Base-by-base conservation (phyloP, 1,140 invertebrate species). In the Cyclina sinensis region DNA sequence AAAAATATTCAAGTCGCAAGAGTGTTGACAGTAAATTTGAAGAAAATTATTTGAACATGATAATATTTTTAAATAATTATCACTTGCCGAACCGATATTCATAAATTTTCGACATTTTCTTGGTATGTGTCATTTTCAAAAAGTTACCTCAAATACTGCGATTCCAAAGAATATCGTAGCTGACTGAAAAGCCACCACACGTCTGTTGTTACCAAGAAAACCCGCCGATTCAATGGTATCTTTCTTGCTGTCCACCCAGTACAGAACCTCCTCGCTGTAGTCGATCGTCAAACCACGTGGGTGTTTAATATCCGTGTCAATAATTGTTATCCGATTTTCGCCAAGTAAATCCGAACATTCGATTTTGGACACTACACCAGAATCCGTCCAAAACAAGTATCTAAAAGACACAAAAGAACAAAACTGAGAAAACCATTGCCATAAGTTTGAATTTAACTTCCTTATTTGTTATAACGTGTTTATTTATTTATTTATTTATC, bases 261-360 rank as follows among this genome's bases (percentile, higher is more conserved):
- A 99, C 0, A 99, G 95, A 94, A 99, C 98, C 35, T 97, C 97
- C 0, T 97, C 98, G 24, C 99, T 97, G 98, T 98, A 99, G 95
- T 99, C 99, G 90, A 99, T 98, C 0, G 98, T 98, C 21, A 99
- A 95, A 0, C 98, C 99, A 96, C 99, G 98, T 0, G 99, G 98
- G 14, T 99, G 94, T 94, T 98, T 97, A 27, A 99, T 95, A 0
- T 98, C 98, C 35, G 97, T 98, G 0, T 97, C 97, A 43, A 99
- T 97, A 0, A 99, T 51, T 12, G 89, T 68, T 24, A 90, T 39
- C 30, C 93, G 84, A 94, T 99, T 99, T 91, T 98, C 97, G 88
- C 98, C 98, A 0, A 99, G 96, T 0, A 99, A 95, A 7, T 99
- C 97, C 90, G 99, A 97, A 59, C 98, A 96, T 91, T 98, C 98